These are phyloP conservation scores for Lysandra bellargus DNA, from an alignment of 2,888 invertebrate genomes.

Conservation along the genomic window DNA sequence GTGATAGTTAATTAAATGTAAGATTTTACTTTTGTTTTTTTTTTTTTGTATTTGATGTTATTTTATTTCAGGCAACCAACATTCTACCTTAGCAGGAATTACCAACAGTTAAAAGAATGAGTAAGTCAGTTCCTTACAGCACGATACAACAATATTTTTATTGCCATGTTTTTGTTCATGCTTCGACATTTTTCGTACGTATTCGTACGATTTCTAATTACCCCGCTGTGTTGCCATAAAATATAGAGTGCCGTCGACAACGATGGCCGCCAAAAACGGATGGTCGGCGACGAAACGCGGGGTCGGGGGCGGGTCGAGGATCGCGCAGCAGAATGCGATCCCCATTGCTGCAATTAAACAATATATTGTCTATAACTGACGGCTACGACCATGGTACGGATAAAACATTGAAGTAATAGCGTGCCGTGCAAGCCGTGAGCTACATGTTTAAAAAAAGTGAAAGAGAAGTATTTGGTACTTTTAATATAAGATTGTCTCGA, in stretches of 20 bases:
- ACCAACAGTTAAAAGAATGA: neutral
- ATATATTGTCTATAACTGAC: neutral
- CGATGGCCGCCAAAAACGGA: slow-evolving; percentile 57
- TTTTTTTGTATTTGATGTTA: neutral
- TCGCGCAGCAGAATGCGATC: slow-evolving; percentile 50
- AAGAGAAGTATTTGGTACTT: neutral
- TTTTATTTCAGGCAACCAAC: neutral
- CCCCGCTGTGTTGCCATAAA: slow-evolving; percentile 55
- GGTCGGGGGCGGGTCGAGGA: slow-evolving; percentile 49
- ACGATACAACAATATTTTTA: neutral
- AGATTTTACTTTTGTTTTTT: neutral
- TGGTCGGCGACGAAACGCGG: slow-evolving; percentile 57
- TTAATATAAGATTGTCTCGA: neutral
- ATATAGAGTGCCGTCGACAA: slow-evolving; percentile 49
- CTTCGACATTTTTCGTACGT: neutral
- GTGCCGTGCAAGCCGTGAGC: neutral
- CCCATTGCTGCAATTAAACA: slow-evolving; percentile 38
- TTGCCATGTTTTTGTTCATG: neutral
- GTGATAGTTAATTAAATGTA: neutral
- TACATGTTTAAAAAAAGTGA: neutral
- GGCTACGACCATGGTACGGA: neutral
- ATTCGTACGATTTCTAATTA: slow-evolving; percentile 34
- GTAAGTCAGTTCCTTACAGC: neutral
- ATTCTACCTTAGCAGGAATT: too few relatives aligned
- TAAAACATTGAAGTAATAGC: too few relatives aligned